phyloP scores from a whole-genome alignment of 2,888 invertebrate genomes.

The Caenorhabditis uteleia region DNA sequence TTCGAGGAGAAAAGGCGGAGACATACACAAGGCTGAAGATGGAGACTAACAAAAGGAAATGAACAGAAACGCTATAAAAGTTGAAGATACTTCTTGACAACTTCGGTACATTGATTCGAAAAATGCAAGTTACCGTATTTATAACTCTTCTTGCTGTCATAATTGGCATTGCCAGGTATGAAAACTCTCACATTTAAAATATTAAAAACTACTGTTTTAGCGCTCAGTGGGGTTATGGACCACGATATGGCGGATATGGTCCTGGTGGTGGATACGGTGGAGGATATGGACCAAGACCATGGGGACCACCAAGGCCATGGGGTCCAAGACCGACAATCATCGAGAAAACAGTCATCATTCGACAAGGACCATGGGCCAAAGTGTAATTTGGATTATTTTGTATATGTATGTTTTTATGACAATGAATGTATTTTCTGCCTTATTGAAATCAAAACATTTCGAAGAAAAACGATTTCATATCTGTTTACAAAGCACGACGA shows the following conservation, averaged over 20 bases:
- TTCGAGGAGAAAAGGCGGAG: no score
- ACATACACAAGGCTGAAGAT: no score
- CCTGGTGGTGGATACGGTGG: conserved; percentile 12
- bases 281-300: conserved; percentile 10
- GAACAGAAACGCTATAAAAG: not conserved
- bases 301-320: conserved; percentile 32
- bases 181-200: not conserved
- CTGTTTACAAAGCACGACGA: no score
- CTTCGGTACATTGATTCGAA: not conserved
- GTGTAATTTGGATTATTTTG: not conserved
- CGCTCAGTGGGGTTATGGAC: conserved; percentile 29
- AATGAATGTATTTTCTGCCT: not conserved
- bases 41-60: no score
- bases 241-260: conserved; percentile 29
- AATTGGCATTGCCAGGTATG: conserved; percentile 22
- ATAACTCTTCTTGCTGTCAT: conserved; percentile 15
- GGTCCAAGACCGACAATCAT: conserved; percentile 37
- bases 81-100: no score
- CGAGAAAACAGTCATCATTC: conserved; percentile 42
- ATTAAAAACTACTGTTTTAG: conserved; percentile 7
- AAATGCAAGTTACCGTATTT: conserved; percentile 20
- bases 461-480: no score
- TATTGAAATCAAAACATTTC: not conserved
- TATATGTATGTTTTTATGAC: not conserved
- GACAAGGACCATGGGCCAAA: conserved; percentile 27